phyloP scores from a whole-genome alignment of 2,113 vertebrate genomes.

The Turdus rufiventris region DNA sequence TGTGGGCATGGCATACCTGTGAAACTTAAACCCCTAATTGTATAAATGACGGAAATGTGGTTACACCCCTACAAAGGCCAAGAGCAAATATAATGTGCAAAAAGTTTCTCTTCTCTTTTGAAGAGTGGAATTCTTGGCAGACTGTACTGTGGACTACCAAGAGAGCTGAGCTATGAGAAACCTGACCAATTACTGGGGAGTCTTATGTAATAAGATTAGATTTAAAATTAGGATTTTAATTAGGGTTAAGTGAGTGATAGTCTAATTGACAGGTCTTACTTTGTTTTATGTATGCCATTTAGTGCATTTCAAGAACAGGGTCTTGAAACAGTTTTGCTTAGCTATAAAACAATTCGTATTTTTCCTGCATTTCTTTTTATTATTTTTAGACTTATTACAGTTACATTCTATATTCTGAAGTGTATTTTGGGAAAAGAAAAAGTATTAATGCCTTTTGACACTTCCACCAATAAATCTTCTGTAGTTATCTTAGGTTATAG shows the following conservation, averaged over 20 bases:
- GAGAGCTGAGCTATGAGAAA: background rate
- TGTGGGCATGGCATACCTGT: background rate
- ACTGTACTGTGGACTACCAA: background rate
- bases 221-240: background rate
- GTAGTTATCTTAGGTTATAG: background rate
- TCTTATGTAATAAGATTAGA: accelerated
- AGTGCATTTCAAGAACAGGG: background rate
- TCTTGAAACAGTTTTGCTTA: background rate
- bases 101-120: background rate
- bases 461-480: background rate
- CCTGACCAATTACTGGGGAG: background rate
- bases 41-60: background rate
- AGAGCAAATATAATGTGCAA: background rate
- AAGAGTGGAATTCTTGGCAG: background rate
- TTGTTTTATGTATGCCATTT: background rate
- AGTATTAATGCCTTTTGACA: background rate
- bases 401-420: background rate
- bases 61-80: background rate
- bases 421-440: background rate
- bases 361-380: background rate
- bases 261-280: background rate
- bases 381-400: background rate
- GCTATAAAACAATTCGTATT: background rate
- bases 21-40: background rate
- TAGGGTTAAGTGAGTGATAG: background rate